Conservation (phyloP, 2,113 vertebrate genomes). For the Elgaria multicarinata region DNA sequence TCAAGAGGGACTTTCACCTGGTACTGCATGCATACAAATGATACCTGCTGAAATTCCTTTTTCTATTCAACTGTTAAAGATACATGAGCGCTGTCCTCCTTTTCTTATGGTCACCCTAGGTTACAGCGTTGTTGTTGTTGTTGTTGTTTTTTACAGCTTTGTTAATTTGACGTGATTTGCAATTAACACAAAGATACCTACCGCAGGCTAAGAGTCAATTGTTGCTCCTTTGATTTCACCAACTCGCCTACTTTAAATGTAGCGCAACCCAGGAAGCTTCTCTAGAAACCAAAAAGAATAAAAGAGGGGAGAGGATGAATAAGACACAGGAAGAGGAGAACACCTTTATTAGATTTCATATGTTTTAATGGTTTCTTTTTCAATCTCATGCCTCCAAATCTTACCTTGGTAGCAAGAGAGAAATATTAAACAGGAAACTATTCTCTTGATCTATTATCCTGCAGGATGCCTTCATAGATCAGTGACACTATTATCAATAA, state of each 20-base stretch:
- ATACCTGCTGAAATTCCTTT: too few relatives aligned
- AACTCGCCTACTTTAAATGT: conserved; percentile 91
- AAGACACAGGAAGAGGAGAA: neutral
- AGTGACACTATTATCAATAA: conserved; percentile 16
- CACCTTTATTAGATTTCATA: conserved; percentile 14
- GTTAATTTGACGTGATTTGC: neutral
- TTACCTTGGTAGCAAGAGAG: conserved; percentile 30
- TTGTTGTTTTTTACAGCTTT: rapidly evolving
- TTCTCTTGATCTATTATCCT: neutral
- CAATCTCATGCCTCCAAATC: conserved; percentile 10
- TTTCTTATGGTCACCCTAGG: too few relatives aligned
- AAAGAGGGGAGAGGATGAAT: neutral
- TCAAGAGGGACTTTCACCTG: too few relatives aligned
- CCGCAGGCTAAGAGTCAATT: conserved; percentile 90
- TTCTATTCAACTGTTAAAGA: too few relatives aligned
- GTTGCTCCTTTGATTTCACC: conserved; percentile 90
- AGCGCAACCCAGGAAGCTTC: conserved; percentile 90
- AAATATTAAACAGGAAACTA: conserved; percentile 9
- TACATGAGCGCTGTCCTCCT: too few relatives aligned
- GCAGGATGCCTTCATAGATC: neutral
- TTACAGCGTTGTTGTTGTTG: too few relatives aligned
- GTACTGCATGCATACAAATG: too few relatives aligned
- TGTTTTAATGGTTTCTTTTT: neutral
- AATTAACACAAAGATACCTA: conserved; percentile 69
- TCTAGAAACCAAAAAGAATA: conserved; percentile 78